Evolutionary conservation across 2,797 vertebrate genomes (phyloP), one percentile per base, ranked within the genome.

Genomic region (Columba guinea): DNA sequence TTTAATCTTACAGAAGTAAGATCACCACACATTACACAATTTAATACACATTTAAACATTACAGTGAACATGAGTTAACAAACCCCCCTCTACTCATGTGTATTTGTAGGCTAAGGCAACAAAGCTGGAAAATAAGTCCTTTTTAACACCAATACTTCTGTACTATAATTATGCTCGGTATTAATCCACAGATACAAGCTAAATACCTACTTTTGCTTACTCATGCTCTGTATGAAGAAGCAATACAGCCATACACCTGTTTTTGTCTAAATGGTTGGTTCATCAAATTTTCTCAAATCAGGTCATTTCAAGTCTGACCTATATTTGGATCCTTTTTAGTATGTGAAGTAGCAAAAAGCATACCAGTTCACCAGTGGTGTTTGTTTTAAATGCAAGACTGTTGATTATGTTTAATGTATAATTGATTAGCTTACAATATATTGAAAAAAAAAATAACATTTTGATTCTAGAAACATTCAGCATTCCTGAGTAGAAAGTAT

Each of bases 61-160:
- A 28, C 21, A 51, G 26, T 27, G 27, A 79, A 67, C 20, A 62
- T 64, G 6, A 87, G 9, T 28, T 64, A 74, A 81, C 28, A 58
- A 2, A 3, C 24, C 27, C 9, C 41, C 20, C 13, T 41, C 44
- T 34, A 27, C 4, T 49, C 35, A 37, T 5, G 5, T 2, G 2
- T 32, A 74, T 28, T n/a, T 48, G 4, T n/a, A 48, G 41, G 51
- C 16, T 58, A 80, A 87, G 51, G 46, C 23, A 74, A 80, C 9
- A 79, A 10, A 86, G 58, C 15, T 68, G 64, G 37, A 87, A 65
- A 5, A 81, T 1, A 75, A 93, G 59, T 80, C 9, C 19, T 63
- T 77, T 84, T 84, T n/a, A 75, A 73, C 16, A 81, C 5, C 37
- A 70, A 2, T 27, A 27, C 9, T 78, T 93, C n/a, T 13, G 20